Percentiles rank a stretch among this genome's conserved stretches.
These are phyloP conservation scores for Diprion similis DNA, from an alignment of 1,140 invertebrate species.

Conservation along the genomic window DNA sequence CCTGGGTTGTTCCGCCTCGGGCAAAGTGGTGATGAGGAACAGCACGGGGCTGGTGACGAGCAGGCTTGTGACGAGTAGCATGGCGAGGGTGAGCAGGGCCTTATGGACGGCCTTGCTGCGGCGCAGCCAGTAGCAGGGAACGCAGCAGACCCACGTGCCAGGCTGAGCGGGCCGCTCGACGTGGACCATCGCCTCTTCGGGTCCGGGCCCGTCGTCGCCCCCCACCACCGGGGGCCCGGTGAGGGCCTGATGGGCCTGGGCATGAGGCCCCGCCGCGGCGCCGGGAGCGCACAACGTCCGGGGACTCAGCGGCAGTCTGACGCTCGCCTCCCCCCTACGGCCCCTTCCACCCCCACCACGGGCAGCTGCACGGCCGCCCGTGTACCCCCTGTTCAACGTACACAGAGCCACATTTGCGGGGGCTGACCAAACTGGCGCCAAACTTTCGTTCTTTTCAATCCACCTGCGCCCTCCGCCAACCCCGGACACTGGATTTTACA, in stretches of 20 bases:
- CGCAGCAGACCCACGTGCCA: slow-evolving; percentile 68
- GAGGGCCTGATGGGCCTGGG: slow-evolving; percentile 31
- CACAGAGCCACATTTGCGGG: slow-evolving; percentile 59
- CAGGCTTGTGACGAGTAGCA: slow-evolving; percentile 66
- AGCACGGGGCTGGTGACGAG: slow-evolving; percentile 68
- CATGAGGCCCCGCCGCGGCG: not conserved
- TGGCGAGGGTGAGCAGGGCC: slow-evolving; percentile 67
- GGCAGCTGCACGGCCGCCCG: slow-evolving; percentile 35
- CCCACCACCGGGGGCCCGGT: slow-evolving; percentile 11
- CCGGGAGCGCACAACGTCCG: slow-evolving; percentile 46
- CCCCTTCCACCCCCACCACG: slow-evolving; percentile 26
- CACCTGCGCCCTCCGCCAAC: slow-evolving; percentile 19
- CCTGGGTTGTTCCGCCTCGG: slow-evolving; percentile 61
- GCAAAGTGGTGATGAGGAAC: slow-evolving; percentile 67
- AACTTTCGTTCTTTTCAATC: not conserved
- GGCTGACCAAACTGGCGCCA: slow-evolving; percentile 35
- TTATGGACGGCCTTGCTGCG: slow-evolving; percentile 68
- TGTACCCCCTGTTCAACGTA: slow-evolving; percentile 53
- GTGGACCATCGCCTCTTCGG: slow-evolving; percentile 51
- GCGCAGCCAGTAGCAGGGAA: slow-evolving; percentile 66
- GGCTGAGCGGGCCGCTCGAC: slow-evolving; percentile 43
- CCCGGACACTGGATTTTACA: slow-evolving; percentile 4
- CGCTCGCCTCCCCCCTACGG: slow-evolving; percentile 31
- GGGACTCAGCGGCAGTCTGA: slow-evolving; percentile 44
- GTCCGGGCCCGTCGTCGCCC: slow-evolving; percentile 13